A percentile compares a stretch with the other conserved stretches of the same genome.
Conservation (phyloP, 2,888 invertebrate genomes). For the Caenorhabditis sinica region DNA sequence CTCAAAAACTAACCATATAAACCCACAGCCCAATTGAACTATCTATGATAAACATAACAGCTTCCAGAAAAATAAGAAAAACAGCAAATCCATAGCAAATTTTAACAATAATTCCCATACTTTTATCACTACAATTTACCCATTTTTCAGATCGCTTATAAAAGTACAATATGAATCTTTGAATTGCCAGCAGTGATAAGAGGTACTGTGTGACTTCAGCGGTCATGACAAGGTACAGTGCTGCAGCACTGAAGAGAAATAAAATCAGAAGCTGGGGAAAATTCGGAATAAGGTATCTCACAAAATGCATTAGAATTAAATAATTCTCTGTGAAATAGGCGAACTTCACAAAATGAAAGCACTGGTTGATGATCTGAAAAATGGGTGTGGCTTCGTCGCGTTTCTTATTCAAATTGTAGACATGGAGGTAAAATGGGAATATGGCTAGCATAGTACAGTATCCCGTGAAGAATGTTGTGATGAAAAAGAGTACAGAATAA, state of each 20-base stretch:
- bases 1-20: not conserved
- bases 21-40: not conserved
- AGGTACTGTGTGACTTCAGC: not conserved
- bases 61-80: not conserved
- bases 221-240: not conserved
- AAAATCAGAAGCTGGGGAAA: no score
- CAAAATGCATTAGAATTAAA: not conserved
- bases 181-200: not conserved
- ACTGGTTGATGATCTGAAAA: not conserved
- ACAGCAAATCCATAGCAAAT: not conserved
- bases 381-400: not conserved
- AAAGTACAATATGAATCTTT: conserved; percentile 7
- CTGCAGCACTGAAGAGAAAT: not conserved
- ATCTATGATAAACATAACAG: not conserved
- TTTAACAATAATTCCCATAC: not conserved
- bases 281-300: not conserved
- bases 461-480: no score
- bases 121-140: not conserved
- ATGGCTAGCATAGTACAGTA: not conserved
- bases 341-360: not conserved
- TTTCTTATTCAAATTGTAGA: not conserved
- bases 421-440: conserved; percentile 2
- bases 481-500: no score
- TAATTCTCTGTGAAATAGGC: not conserved
- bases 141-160: not conserved